Base-by-base conservation (phyloP, 2,113 vertebrate genomes). In the Conger conger region DNA sequence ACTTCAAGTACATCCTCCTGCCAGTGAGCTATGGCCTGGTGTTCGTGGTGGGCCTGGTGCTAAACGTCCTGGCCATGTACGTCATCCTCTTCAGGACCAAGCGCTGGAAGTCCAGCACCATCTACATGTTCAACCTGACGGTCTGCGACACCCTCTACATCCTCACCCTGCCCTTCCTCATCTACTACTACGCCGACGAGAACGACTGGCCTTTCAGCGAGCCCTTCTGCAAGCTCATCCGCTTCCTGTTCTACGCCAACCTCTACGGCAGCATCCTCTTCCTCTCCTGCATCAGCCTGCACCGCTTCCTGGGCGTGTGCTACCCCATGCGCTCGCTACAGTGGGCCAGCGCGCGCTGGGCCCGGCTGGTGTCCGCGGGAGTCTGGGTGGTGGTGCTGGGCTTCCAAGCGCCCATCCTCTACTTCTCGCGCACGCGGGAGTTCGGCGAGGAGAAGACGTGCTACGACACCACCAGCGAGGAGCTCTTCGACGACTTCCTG, bases 171-270 rank as follows among this genome's bases (percentile, higher is more conserved):
- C 98, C 98, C 0, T 96, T 99, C 82, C 96, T 99, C 84, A 93
- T 99, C 73, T 98, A 97, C 84, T 99, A 99, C 89, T 99, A 99
- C 0, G 96, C 97, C 3, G 93, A 92, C 9, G 93, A 95, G 13
- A 97, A 98, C 86, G 94, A 98, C 94, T 99, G 98, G 98, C 98
- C 97, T 15, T 99, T 99, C 91, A 93, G 95, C 0, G 95, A 94
- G 13, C 91, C 90, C 5, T 85, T 99, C 86, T 99, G 98, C 90
- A 99, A 99, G 91, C 87, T 98, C 7, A 96, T 99, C 15, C 97
- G 97, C 84, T 99, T 99, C 93, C 94, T 99, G 38, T 99, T 99
- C 90, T 99, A 99, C 91, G 95, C 97, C 90, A 99, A 99, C 91
- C 94, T 99, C 33, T 99, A 99, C 82, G 97, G 97, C 93, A 98